phyloP scores from a whole-genome alignment of 2,797 vertebrate genomes.

The Ciconia nigra region DNA sequence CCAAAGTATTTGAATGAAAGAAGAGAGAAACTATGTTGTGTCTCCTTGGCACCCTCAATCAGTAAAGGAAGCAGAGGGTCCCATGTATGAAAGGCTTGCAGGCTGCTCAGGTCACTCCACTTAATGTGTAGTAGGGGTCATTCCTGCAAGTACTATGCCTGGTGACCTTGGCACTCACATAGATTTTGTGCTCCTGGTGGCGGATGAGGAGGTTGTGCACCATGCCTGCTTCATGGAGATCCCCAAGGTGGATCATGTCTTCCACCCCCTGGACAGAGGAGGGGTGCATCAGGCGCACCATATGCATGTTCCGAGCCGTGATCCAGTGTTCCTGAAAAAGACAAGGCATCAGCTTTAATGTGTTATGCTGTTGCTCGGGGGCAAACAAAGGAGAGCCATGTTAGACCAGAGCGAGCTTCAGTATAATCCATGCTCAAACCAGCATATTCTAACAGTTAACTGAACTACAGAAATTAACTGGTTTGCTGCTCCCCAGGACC shows the following conservation, averaged over 20 bases:
- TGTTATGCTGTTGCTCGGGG: background rate
- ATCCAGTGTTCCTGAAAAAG: constrained; percentile 87
- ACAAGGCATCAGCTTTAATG: background rate
- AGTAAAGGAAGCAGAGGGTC: background rate
- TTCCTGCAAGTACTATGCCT: background rate
- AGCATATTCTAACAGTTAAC: background rate
- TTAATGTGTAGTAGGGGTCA: background rate
- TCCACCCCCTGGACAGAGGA: constrained; percentile 88
- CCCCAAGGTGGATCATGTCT: constrained; percentile 94
- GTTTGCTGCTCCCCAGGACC: background rate
- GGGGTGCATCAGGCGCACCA: constrained; percentile 87
- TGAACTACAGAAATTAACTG: background rate
- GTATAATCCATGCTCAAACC: background rate
- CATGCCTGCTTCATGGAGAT: constrained; percentile 92
- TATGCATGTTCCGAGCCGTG: constrained; percentile 45
- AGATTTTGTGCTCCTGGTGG: constrained; percentile 89
- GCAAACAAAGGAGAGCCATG: background rate
- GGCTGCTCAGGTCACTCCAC: background rate
- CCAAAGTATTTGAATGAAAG: background rate
- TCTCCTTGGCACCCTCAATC: background rate
- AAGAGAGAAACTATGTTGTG: background rate
- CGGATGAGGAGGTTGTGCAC: constrained; percentile 94
- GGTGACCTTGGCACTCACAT: constrained; percentile 81
- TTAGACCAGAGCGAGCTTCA: background rate
- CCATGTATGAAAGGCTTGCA: background rate